Evolutionary conservation across 1,140 invertebrate species (phyloP).

Genomic region (Brachionus koreanus): DNA sequence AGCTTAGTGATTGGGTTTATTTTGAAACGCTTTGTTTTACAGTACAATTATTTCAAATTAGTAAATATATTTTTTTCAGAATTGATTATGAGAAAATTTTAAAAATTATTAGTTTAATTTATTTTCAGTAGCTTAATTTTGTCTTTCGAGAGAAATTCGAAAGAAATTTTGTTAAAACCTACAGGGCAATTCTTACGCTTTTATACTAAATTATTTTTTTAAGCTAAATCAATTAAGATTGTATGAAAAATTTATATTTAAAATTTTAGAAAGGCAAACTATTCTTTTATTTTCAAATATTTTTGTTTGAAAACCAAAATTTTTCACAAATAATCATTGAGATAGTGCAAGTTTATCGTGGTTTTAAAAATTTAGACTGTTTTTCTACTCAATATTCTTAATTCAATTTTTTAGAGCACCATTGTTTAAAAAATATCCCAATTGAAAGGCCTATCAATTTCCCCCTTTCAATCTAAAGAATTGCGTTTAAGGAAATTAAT

Average conservation of each 20-base stretch:
- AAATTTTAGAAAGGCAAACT: too few species aligned
- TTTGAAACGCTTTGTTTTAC: neutral
- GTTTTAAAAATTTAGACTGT: too few species aligned
- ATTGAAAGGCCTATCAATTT: neutral
- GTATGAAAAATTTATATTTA: neutral
- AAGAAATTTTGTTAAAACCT: neutral
- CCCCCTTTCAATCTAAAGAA: neutral
- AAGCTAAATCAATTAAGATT: neutral
- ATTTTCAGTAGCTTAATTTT: too few species aligned
- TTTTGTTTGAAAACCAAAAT: too few species aligned
- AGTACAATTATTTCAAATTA: neutral
- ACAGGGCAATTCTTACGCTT: neutral
- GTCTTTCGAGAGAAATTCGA: neutral
- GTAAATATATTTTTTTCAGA: neutral
- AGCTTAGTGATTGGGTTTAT: neutral
- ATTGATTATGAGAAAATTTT: neutral
- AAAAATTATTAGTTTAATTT: too few species aligned
- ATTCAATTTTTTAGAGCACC: neutral
- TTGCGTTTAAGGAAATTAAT: neutral
- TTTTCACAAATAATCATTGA: too few species aligned
- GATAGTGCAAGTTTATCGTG: too few species aligned
- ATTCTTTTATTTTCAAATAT: too few species aligned
- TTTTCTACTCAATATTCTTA: neutral
- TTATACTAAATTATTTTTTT: neutral
- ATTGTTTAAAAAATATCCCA: neutral